Evolutionary conservation across 2,888 invertebrate genomes (phyloP).

Genomic region (Ryuthela nishihirai): DNA sequence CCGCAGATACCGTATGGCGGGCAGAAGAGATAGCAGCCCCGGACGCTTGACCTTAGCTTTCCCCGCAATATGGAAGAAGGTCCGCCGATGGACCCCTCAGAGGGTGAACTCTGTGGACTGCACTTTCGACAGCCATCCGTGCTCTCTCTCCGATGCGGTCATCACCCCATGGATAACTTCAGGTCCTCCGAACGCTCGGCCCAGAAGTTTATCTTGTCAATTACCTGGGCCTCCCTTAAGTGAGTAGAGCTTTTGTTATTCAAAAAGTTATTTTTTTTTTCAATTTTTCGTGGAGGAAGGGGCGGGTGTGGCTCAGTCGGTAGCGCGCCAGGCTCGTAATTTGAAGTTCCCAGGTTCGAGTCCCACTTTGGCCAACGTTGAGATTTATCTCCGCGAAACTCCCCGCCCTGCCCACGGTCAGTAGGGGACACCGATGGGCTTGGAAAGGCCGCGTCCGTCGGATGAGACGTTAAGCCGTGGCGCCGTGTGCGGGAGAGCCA

Average conservation of each 20-base stretch:
- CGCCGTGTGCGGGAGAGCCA: too few relatives aligned
- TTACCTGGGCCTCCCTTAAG: conserved; percentile 29
- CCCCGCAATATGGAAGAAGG: conserved; percentile 29
- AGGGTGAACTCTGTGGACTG: conserved; percentile 23
- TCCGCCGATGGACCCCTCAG: conserved; percentile 24
- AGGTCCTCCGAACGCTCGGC: conserved; percentile 23
- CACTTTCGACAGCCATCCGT: conserved; percentile 18
- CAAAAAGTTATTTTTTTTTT: too few relatives aligned
- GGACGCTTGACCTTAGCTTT: conserved; percentile 23
- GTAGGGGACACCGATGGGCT: too few relatives aligned
- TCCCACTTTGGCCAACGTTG: too few relatives aligned
- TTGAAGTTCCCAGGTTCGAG: too few relatives aligned
- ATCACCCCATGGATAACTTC: conserved; percentile 24
- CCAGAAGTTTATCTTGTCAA: conserved; percentile 34
- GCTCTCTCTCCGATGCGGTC: conserved; percentile 22
- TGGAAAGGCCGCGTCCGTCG: too few relatives aligned
- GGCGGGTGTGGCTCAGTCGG: too few relatives aligned
- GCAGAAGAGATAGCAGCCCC: conserved; percentile 32
- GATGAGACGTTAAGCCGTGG: too few relatives aligned
- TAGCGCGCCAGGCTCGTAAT: too few relatives aligned
- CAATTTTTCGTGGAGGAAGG: too few relatives aligned
- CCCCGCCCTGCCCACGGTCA: too few relatives aligned
- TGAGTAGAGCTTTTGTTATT: conserved; percentile 3
- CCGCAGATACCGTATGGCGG: conserved; percentile 17
- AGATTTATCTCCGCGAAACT: too few relatives aligned